Evolutionary conservation across 2,888 invertebrate species (phyloP).

Genomic region (Dryocosmus kuriphilus): DNA sequence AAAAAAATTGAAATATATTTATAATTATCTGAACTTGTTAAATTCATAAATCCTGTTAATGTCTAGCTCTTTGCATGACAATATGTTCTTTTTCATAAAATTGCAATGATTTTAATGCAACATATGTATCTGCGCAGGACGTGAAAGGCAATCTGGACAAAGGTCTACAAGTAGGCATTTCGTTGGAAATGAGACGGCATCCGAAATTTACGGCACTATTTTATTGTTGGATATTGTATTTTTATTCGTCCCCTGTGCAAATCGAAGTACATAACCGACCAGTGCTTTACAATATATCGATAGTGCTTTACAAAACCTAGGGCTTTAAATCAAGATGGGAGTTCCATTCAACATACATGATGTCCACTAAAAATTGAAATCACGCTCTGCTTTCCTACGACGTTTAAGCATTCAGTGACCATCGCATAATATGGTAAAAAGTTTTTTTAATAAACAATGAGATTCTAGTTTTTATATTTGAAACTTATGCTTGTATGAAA

Average conservation of each 20-base stretch:
- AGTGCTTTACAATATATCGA: slow-evolving; percentile 63
- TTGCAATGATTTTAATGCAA: slow-evolving; percentile 33
- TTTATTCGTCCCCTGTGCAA: slow-evolving; percentile 71
- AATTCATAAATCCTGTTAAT: background rate
- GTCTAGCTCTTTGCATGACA: background rate
- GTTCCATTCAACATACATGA: slow-evolving; percentile 2
- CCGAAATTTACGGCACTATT: slow-evolving; percentile 57
- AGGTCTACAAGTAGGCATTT: slow-evolving; percentile 53
- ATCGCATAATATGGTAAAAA: background rate
- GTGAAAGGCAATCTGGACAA: slow-evolving; percentile 35
- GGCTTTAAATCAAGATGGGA: slow-evolving; percentile 68
- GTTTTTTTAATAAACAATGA: background rate
- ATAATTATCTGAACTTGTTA: too few relatives aligned
- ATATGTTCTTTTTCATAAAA: background rate
- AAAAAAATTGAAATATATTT: too few relatives aligned
- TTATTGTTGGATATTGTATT: slow-evolving; percentile 72
- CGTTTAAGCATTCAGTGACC: slow-evolving; percentile 2
- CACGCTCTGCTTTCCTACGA: slow-evolving; percentile 2
- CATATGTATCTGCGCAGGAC: slow-evolving; percentile 33
- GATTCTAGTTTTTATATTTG: background rate
- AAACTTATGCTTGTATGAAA: background rate
- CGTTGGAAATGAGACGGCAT: slow-evolving; percentile 49
- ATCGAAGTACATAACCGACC: slow-evolving; percentile 60
- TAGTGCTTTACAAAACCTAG: slow-evolving; percentile 66
- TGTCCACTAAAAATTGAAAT: slow-evolving; percentile 21